A percentile compares a stretch with the other conserved stretches of the same genome.
phyloP scores from a whole-genome alignment of 2,797 vertebrate genomes.

The Coccyzus lansbergi region DNA sequence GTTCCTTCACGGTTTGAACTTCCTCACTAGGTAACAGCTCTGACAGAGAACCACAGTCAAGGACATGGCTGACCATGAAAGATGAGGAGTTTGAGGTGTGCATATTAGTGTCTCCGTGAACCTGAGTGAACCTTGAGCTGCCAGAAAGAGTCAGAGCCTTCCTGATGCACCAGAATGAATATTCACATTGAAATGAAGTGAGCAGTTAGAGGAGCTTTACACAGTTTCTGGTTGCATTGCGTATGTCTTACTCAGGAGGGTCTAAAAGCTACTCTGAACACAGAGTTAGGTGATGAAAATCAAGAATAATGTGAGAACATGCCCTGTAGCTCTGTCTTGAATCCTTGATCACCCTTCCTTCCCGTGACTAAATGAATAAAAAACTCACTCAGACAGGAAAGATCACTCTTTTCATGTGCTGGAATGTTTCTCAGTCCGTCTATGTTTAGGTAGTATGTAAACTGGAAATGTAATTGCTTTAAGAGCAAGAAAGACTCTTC shows the following conservation, averaged over 20 bases:
- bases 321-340: background rate
- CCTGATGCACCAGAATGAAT: background rate
- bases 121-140: background rate
- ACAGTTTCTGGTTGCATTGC: background rate
- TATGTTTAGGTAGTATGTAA: background rate
- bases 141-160: background rate
- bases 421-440: background rate
- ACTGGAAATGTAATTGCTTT: slow-evolving; percentile 17
- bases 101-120: background rate
- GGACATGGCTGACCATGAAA: background rate
- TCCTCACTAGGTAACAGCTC: background rate
- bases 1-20: background rate
- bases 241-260: background rate
- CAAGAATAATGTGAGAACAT: background rate
- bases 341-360: background rate
- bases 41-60: background rate
- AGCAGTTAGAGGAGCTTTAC: background rate
- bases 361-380: slow-evolving; percentile 37
- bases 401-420: background rate
- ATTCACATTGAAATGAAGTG: background rate
- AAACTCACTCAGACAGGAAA: background rate
- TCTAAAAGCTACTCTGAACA: background rate
- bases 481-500: background rate
- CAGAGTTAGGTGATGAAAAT: background rate
- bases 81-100: background rate